Evolutionary conservation across 2,888 invertebrate species (phyloP), one percentile per base, ranked within the genome.

Genomic region (Luperina nickerlii): DNA sequence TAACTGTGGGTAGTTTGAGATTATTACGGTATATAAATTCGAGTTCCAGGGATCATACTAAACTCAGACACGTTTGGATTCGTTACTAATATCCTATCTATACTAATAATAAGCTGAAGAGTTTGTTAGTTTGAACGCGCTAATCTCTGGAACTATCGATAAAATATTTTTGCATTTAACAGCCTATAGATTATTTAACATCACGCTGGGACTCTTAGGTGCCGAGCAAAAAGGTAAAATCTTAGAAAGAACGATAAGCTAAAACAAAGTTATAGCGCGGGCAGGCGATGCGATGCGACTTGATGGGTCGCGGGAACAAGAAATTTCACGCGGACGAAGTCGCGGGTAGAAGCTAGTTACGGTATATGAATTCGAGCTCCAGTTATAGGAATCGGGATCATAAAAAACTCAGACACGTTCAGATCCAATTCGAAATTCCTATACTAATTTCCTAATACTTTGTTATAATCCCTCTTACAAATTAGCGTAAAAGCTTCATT

Each of bases 401-500:
- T 60, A 60, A 45, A 81, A 45, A 15, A 20, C 42, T n/a, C 20
- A 48, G 62, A 32, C 15, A 45, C 24, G 18, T 48, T 63, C 62
- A 15, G 24, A 62, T 78, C 72, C 38, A 57, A 63, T 78, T 38
- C 27, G 5, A 27, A 67, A 67, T 83, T 45, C n/a, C 42, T 13
- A 69, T 45, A 32, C 69, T 15, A 38, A 27, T 79, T 45, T 73
- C 60, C 20, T 51, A 68, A 48, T 48, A 48, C 51, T 60, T 65
- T 79, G 38, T 54, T 57, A 54, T 24, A 54, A 54, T 1, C 1
- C 20, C 20, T 67, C 13, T 48, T 38, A 1, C 63, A 54, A 79
- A 84, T 82, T 84, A 84, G 63, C 45, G 32, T 60, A 54, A 82
- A 65, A 69, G 84, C 72, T 27, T 73, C 38, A 38, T 60, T 42